Evolutionary conservation across 2,888 invertebrate genomes (phyloP), one percentile per base, ranked within the genome.

Genomic region (Phyllotreta cruciferae): DNA sequence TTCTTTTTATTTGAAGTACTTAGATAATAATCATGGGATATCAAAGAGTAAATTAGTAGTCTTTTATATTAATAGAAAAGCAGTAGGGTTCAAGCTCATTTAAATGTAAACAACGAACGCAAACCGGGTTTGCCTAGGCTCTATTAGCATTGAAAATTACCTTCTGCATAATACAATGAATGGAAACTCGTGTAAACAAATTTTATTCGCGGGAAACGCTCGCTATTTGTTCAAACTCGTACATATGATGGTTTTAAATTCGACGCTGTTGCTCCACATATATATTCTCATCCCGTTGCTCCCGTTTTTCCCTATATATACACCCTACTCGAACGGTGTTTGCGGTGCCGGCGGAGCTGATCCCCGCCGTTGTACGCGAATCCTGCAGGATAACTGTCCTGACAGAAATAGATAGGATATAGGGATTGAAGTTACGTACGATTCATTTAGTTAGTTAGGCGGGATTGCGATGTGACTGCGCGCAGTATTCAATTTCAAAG

Each of bases 241-340:
- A 63, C 66, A 24, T 64, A 69, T 65, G 65, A 65, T 24, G 65
- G 65, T 69, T 69, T 69, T 65, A 65, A 68, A 65, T 58, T 58
- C 34, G 13, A 34, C 42, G 56, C 56, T 37, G n/a, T 3, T 34
- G 24, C 41, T 34, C 10, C 9, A 8, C n/a, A 50, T 49, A 13
- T 44, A 10, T n/a, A n/a, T n/a, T n/a, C n/a, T n/a, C n/a, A n/a
- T n/a, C n/a, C n/a, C n/a, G n/a, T n/a, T n/a, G n/a, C n/a, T n/a
- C 24, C 56, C 6, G 10, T 42, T 7, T 36, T n/a, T 34, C 35
- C 10, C 3, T 9, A 14, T 39, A 47, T 37, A 9, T 49, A 6
- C 5, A n/a, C n/a, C n/a, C n/a, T n/a, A n/a, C 52, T 44, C 13
- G 52, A n/a, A 24, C 35, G 63, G 49, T 56, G 38, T 44, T 63